Base-by-base conservation (phyloP, 2,113 vertebrate species). In the Erythrocebus patas region DNA sequence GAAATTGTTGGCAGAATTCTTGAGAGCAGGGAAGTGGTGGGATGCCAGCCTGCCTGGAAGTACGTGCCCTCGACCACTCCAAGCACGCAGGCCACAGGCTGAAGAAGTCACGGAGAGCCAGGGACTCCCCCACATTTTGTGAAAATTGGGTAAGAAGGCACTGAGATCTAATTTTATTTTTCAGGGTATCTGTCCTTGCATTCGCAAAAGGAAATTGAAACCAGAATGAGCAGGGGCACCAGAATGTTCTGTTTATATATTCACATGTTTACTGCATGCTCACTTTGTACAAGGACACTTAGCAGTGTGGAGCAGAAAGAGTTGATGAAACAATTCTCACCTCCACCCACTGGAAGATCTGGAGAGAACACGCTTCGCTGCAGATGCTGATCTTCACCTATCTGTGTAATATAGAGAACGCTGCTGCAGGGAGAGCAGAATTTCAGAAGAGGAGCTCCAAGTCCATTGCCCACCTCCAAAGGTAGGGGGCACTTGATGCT, bases 71-170 rank as follows among this genome's bases (percentile, higher is more conserved):
- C 1, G 3, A 3, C 66, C 14, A 70, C 66, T 70, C 66, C 35
- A 18, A n/a, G 35, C 35, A 52, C 4, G 0, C 0, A 0, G n/a
- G 22, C 40, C 1, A 0, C 45, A 1, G 61, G 32, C 40, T 5
- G 9, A 38, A 0, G n/a, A 1, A 2, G 66, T 55, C 5, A 1
- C 10, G 0, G 8, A 17, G 18, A 18, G 23, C 8, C 61, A 14
- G 27, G 61, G 61, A 30, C 61, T 64, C 61, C 23, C 32, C 9
- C 2, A 20, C 30, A 4, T 30, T 14, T 30, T 22, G 40, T 38
- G 40, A 32, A 35, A 17, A 0, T 2, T 16, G 55, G 7, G 3
- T 27, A 18, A 22, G 18, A 25, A 38, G 52, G 43, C 16, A 0
- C 1, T 1, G 83, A 73, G 75, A 4, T 17, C 11, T 3, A 12